These are phyloP conservation scores for Tolmerus cingulatus DNA, from an alignment of 2,888 invertebrate species.

Conservation along the genomic window DNA sequence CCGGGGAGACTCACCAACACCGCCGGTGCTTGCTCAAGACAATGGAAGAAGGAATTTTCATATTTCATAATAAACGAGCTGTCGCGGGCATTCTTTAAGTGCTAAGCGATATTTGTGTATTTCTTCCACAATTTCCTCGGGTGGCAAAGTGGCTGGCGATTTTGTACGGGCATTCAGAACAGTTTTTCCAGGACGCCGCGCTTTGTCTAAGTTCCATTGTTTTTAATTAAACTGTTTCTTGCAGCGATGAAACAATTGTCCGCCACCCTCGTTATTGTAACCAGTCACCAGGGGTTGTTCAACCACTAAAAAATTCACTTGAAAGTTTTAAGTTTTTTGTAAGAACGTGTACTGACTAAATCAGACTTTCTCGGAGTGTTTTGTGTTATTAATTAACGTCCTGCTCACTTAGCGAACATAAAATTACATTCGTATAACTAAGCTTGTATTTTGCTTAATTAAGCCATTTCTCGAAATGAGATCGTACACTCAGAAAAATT, in stretches of 20 bases:
- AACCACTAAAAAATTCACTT: not conserved
- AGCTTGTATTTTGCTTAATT: too few species aligned
- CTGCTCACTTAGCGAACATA: not conserved
- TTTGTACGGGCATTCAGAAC: not conserved
- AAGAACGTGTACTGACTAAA: not conserved
- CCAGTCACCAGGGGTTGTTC: not conserved
- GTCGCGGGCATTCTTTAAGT: not conserved
- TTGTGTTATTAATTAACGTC: not conserved
- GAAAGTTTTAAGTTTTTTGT: not conserved
- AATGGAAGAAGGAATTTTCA: constrained; percentile 27
- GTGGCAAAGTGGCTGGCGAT: not conserved
- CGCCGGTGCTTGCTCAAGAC: not conserved
- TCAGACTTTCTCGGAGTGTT: not conserved
- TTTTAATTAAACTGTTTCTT: not conserved
- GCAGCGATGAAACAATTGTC: not conserved
- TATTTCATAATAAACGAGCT: constrained; percentile 31
- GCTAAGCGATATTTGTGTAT: not conserved
- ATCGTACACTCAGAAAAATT: too few species aligned
- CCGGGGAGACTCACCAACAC: not conserved
- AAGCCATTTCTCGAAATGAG: too few species aligned
- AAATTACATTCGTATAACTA: not conserved
- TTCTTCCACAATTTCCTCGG: not conserved
- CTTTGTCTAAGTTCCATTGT: not conserved
- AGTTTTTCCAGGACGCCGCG: not conserved
- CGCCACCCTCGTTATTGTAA: not conserved